Base-by-base conservation (phyloP, 2,113 vertebrate genomes). In the Apaloderma vittatum region DNA sequence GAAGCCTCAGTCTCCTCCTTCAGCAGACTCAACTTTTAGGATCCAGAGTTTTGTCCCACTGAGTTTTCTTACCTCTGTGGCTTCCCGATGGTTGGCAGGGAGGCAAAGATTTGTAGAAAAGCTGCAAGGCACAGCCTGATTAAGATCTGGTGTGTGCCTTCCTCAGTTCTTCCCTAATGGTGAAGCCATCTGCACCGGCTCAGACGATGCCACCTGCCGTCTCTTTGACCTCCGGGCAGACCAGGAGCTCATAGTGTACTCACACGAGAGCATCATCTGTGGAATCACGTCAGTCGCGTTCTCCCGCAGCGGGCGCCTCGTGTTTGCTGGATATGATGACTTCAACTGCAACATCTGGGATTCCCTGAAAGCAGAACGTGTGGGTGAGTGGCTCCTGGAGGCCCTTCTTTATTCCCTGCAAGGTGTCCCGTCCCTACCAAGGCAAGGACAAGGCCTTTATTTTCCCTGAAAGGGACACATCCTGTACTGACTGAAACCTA, bases 291-390 rank as follows among this genome's bases (percentile, higher is more conserved):
- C 99, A 0, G 98, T 99, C 27, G 99, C 99, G 49, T 99, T 99
- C 43, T 99, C 99, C 58, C 96, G 98, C 84, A 99, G 99, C 0
- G 99, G 99, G 12, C 99, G 99, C 27, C 99, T 99, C 94, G 36
- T 99, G 57, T 97, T 99, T 2, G 99, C 99, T 3, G 99, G 99
- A 1, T 99, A 99, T 0, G 99, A 99, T 0, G 99, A 99, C 97
- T 99, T 99, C 96, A 99, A 99, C 92, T 99, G 99, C 98, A 99
- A 99, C 91, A 98, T 99, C 97, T 99, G 99, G 99, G 99, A 99
- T 96, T 86, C 98, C 9, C 92, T 92, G 65, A 92, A 96, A 76
- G 63, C 21, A 63, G 93, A 95, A 20, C 73, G 36, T 51, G 82
- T 92, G 73, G 93, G 90, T 95, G 83, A 91, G 95, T 97, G 49